Evolutionary conservation across 2,888 invertebrate species (phyloP).

Genomic region (Stenoptilia bipunctidactyla): DNA sequence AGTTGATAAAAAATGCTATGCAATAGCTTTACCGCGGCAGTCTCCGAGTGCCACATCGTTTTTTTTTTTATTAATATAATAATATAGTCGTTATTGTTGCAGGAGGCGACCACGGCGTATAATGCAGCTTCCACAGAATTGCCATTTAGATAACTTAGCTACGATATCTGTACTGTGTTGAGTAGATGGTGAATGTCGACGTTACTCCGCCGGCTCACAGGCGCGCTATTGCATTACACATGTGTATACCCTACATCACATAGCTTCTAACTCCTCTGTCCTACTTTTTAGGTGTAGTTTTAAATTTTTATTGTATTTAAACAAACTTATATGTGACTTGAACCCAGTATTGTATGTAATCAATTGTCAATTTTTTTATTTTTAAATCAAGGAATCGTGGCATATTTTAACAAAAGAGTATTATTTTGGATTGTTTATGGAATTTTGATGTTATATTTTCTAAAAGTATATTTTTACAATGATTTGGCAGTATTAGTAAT

Average conservation of each 20-base stretch:
- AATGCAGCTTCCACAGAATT: constrained; percentile 61
- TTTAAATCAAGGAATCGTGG: background rate
- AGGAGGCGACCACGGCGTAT: constrained; percentile 32
- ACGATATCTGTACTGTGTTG: background rate
- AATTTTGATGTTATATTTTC: constrained; percentile 15
- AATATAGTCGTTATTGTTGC: no score
- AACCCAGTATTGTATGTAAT: constrained; percentile 46
- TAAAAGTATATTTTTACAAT: constrained; percentile 28
- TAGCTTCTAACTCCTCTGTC: constrained; percentile 29
- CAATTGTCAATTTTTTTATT: constrained; percentile 16
- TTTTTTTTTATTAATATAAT: no score
- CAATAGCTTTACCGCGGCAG: no score
- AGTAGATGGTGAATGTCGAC: no score
- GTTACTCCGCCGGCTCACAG: no score
- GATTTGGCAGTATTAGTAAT: constrained; percentile 61
- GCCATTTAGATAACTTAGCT: constrained; percentile 30
- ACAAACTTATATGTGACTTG: constrained; percentile 35
- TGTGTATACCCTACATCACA: background rate
- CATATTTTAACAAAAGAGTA: constrained; percentile 2
- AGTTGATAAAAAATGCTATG: no score
- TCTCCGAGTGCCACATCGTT: no score
- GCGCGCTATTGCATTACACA: background rate
- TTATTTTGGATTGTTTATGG: constrained; percentile 19
- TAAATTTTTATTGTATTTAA: constrained; percentile 39
- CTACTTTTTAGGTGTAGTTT: constrained; percentile 51